These are phyloP conservation scores for Lynx canadensis DNA, from an alignment of 2,113 vertebrate genomes.

Conservation along the genomic window DNA sequence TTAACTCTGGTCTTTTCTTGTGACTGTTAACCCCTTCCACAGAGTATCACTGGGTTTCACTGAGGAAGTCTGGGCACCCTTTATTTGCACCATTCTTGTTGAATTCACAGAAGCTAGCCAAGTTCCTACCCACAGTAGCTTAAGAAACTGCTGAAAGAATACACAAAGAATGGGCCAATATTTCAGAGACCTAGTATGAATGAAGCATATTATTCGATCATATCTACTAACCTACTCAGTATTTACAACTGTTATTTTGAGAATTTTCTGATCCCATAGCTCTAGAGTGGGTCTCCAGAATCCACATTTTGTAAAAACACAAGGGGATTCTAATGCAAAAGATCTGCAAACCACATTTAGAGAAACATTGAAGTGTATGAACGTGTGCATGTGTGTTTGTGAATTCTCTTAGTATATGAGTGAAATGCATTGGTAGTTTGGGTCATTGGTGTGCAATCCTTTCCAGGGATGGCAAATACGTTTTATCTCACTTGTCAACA, in stretches of 20 bases:
- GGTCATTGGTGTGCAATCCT: slow-evolving; percentile 29
- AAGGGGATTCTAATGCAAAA: neutral
- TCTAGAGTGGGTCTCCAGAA: neutral
- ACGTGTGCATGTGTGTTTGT: neutral
- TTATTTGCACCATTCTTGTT: neutral
- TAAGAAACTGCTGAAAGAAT: neutral
- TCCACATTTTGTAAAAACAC: slow-evolving; percentile 24
- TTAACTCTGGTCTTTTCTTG: neutral
- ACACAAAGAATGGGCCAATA: neutral
- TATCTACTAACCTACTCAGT: neutral
- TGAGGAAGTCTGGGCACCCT: neutral
- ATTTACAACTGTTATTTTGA: slow-evolving; percentile 33
- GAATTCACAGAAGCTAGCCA: neutral
- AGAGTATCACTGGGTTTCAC: neutral
- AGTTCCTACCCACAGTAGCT: neutral
- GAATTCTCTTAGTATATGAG: slow-evolving; percentile 5
- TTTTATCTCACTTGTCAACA: slow-evolving; percentile 78
- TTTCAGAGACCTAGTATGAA: neutral
- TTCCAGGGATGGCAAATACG: slow-evolving; percentile 68
- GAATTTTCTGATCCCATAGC: neutral
- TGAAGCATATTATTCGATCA: neutral
- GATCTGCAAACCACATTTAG: slow-evolving; percentile 65
- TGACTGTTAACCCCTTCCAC: neutral
- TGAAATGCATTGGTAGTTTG: slow-evolving; percentile 40
- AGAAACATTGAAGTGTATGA: slow-evolving; percentile 33